phyloP scores from a whole-genome alignment of 2,888 invertebrate genomes.

The Sepioteuthis lessoniana region DNA sequence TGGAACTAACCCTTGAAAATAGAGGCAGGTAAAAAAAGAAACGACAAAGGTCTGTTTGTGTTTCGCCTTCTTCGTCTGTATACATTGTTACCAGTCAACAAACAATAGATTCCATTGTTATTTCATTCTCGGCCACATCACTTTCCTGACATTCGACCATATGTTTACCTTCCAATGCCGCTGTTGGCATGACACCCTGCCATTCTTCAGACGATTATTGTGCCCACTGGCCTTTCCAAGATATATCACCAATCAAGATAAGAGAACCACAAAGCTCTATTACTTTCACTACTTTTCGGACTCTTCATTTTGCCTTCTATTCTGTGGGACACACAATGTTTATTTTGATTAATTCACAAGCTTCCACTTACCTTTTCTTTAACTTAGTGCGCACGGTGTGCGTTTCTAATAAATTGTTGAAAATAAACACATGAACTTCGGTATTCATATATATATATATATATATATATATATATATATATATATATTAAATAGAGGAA shows the following conservation, averaged over 20 bases:
- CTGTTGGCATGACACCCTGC: not conserved
- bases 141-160: not conserved
- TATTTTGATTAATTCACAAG: not conserved
- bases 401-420: too few relatives aligned
- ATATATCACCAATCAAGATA: not conserved
- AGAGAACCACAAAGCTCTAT: not conserved
- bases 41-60: not conserved
- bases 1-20: not conserved
- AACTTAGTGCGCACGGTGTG: not conserved
- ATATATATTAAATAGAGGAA: too few relatives aligned
- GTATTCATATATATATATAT: too few relatives aligned
- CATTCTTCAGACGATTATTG: not conserved
- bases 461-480: too few relatives aligned
- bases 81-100: not conserved
- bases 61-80: not conserved
- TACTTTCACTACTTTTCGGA: not conserved
- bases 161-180: not conserved
- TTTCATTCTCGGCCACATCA: not conserved
- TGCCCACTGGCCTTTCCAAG: too few relatives aligned
- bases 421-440: too few relatives aligned
- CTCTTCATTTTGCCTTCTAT: not conserved
- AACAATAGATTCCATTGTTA: not conserved
- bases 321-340: not conserved
- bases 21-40: not conserved
- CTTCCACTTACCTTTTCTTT: not conserved